Evolutionary conservation across 2,113 vertebrate species (phyloP), one percentile per base, ranked within the genome.

Genomic region (Microcebus ravelobensis): DNA sequence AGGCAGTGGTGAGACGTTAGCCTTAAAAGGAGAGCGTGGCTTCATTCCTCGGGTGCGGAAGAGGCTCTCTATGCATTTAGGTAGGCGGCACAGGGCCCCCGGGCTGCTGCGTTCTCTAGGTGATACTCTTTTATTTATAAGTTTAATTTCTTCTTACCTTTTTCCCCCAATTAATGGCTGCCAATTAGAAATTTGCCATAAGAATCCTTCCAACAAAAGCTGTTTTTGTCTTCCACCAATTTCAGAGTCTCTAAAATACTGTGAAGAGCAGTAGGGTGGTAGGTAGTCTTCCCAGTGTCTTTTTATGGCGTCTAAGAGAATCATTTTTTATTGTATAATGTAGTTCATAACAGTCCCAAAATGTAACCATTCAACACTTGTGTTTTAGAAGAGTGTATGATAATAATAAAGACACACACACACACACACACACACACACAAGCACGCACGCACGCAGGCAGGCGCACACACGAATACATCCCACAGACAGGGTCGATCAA

Each of bases 361-460:
- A 94, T 55, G 39, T 83, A 74, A 98, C 77, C 50, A 87, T 98
- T 98, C 97, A 96, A 95, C n/a, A 52, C 85, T 96, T 92, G 52
- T 94, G 93, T 97, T 98, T 95, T 91, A 92, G 91, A 85, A 87
- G 67, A 97, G 70, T 97, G 23, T 65, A 77, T 77, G 25, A 27
- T 91, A 97, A 96, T 94, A 97, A 91, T 92, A 92, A 48, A 96
- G 42, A 97, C n/a, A 96, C 92, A 95, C 85, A 93, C 79, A 50
- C 6, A 89, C 36, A 89, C 42, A 36, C 12, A 31, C 20, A 13
- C 8, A 27, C 42, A 45, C 10, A 23, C 29, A 50, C 4, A 81
- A n/a, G n/a, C 8, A 23, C 6, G 83, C 36, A 89, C 42, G 31
- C 12, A 31, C 20, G 12, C 8, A 25, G n/a, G 45, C 10, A 23